Percentiles rank a stretch among this genome's conserved stretches.
Evolutionary conservation across 2,797 vertebrate species (phyloP).

Genomic region (Coranthus polyacanthus): DNA sequence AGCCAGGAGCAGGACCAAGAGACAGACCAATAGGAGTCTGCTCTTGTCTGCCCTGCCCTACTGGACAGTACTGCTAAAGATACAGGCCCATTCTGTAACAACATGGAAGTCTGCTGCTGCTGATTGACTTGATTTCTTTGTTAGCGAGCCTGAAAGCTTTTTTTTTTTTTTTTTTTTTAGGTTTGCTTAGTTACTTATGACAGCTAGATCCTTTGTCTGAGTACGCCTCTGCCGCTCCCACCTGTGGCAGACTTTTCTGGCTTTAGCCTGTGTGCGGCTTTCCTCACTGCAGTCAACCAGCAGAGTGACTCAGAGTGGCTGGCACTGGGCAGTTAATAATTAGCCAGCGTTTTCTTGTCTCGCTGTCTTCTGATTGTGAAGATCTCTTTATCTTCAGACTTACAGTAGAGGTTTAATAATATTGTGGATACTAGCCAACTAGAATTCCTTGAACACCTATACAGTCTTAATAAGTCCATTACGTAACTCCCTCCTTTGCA

Average conservation of each 20-base stretch:
- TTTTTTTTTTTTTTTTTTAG: too few species aligned
- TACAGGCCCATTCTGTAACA: not conserved
- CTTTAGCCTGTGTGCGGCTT: constrained; percentile 28
- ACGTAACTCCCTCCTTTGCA: not conserved
- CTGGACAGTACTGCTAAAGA: constrained; percentile 16
- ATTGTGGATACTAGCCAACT: not conserved
- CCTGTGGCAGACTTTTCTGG: constrained; percentile 34
- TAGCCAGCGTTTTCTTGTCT: constrained; percentile 56
- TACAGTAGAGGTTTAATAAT: not conserved
- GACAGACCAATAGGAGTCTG: constrained; percentile 11
- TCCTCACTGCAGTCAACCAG: constrained; percentile 10
- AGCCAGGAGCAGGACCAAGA: constrained; percentile 47
- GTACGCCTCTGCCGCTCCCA: constrained; percentile 50
- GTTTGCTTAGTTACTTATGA: constrained; percentile 9
- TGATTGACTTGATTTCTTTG: not conserved
- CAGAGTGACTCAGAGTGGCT: constrained; percentile 62
- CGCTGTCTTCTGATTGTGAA: constrained; percentile 5
- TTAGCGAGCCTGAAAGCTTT: not conserved
- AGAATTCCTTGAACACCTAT: not conserved
- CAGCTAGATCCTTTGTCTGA: constrained; percentile 6
- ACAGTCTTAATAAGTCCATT: not conserved
- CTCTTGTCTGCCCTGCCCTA: constrained; percentile 9
- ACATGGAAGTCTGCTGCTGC: not conserved
- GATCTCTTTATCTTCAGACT: constrained; percentile 4
- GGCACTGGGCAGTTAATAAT: constrained; percentile 67